These are phyloP conservation scores for Exaiptasia diaphana DNA, from an alignment of 64 coral and sea anemone species.

Conservation along the genomic window DNA sequence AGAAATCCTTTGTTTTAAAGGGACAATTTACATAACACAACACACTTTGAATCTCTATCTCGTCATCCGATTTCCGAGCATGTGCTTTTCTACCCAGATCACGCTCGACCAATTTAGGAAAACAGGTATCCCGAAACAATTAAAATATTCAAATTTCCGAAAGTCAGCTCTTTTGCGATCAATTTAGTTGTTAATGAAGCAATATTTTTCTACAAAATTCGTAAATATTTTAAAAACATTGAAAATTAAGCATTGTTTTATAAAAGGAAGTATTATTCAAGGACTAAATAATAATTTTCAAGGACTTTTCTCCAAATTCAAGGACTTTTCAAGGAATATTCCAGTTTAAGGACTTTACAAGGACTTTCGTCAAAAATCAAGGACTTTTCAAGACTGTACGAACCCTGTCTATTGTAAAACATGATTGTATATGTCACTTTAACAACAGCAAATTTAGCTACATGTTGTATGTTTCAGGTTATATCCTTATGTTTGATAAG, in stretches of 20 bases:
- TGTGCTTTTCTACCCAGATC: background rate
- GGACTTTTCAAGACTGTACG: too few species aligned
- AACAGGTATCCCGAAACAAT: background rate
- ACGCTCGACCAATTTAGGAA: background rate
- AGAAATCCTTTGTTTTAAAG: background rate
- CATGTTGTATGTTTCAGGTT: too few species aligned
- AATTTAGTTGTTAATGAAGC: too few species aligned
- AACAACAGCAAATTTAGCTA: too few species aligned
- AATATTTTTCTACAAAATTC: background rate
- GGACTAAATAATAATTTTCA: background rate
- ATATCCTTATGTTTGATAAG: too few species aligned
- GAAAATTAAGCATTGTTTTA: too few species aligned
- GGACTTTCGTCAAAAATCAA: background rate
- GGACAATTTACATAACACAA: background rate
- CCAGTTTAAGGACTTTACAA: too few species aligned
- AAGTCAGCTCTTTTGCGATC: background rate
- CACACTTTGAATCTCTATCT: background rate
- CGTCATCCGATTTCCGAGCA: background rate
- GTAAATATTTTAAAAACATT: too few species aligned
- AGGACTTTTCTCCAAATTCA: constrained; percentile 4
- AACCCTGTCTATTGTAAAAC: too few species aligned
- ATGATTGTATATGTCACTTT: too few species aligned
- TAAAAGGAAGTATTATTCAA: background rate
- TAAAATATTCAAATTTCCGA: background rate
- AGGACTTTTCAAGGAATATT: too few species aligned